Evolutionary conservation across 2,797 vertebrate genomes (phyloP).

Genomic region (Pseudomugil tenellus): DNA sequence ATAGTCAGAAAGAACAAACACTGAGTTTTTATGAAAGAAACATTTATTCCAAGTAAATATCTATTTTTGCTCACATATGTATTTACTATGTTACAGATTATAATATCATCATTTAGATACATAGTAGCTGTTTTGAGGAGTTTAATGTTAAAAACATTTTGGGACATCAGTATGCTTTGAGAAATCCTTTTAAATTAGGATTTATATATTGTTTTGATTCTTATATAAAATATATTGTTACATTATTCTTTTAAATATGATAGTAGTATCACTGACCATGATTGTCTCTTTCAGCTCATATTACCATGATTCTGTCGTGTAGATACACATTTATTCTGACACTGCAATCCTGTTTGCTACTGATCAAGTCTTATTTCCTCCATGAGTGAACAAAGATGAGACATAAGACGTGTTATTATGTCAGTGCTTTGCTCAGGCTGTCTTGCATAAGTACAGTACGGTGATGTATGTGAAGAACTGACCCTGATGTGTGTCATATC

Average conservation of each 20-base stretch:
- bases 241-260: neutral
- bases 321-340: neutral
- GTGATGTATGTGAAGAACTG: slow-evolving; percentile 37
- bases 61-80: neutral
- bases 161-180: neutral
- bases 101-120: neutral
- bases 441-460: slow-evolving; percentile 18
- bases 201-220: neutral
- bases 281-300: neutral
- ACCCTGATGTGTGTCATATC: slow-evolving; percentile 60
- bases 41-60: neutral
- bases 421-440: slow-evolving; percentile 19
- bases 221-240: too few relatives aligned
- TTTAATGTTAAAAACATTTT: neutral
- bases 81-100: neutral
- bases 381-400: slow-evolving; percentile 9
- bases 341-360: neutral
- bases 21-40: neutral
- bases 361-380: slow-evolving; percentile 8
- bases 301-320: neutral
- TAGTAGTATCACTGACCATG: neutral
- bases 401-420: slow-evolving; percentile 17
- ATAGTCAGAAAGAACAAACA: neutral
- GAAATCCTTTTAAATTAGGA: neutral
- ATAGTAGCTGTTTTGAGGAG: neutral